Conservation (phyloP, 2,113 vertebrate genomes). For the Mesoclemmys tuberculata region DNA sequence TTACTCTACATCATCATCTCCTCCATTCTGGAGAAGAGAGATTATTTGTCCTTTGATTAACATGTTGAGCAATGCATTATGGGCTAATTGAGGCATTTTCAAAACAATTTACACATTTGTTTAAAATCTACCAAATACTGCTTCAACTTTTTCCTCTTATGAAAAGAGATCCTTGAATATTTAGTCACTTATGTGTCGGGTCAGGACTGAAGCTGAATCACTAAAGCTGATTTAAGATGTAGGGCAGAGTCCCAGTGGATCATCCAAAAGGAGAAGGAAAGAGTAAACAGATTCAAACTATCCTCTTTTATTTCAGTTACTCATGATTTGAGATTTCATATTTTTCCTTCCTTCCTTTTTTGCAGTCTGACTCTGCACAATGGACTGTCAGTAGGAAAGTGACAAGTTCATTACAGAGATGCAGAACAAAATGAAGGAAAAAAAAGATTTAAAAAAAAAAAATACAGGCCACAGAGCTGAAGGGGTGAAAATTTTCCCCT, state of each 20-base stretch:
- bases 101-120: neutral
- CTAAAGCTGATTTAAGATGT: neutral
- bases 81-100: neutral
- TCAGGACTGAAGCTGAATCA: too few species aligned
- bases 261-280: neutral
- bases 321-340: neutral
- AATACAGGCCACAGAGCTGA: neutral
- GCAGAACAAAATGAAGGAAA: neutral
- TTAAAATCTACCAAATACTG: neutral
- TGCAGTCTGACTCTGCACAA: neutral
- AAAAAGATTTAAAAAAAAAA: neutral
- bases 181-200: neutral
- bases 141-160: neutral
- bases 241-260: neutral
- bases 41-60: neutral
- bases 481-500: neutral
- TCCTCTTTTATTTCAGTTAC: neutral
- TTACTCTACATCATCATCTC: neutral
- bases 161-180: neutral
- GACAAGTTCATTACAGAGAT: neutral
- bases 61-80: rapidly evolving
- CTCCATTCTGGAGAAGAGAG: neutral
- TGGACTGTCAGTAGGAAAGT: neutral
- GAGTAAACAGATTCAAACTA: neutral
- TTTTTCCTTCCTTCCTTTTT: neutral